phyloP scores from a whole-genome alignment of 30 jellyfish, hydroid and myxozoan species.

The Calvadosia cruxmelitensis region DNA sequence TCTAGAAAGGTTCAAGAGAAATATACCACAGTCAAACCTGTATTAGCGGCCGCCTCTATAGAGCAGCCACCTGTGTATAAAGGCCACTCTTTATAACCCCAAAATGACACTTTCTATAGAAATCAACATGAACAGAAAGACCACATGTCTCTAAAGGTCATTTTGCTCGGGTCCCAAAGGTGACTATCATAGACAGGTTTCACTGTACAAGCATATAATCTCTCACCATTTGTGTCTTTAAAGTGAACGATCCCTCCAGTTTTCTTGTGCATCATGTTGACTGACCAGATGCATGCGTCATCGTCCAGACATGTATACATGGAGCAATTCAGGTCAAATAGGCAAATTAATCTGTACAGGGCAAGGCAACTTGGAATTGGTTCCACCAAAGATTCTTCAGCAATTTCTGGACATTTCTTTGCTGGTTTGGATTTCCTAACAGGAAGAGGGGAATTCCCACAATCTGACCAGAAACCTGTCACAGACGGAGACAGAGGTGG shows the following conservation, averaged over 20 bases:
- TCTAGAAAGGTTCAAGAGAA: no score
- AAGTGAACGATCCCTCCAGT: constrained; percentile 78
- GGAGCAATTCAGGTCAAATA: constrained; percentile 84
- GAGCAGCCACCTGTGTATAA: no score
- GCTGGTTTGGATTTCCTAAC: not conserved
- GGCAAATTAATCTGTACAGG: constrained; percentile 71
- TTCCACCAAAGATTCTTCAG: constrained; percentile 12
- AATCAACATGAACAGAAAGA: no score
- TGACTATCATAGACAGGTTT: no score
- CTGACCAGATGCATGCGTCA: constrained; percentile 78
- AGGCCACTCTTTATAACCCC: no score
- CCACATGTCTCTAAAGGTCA: no score
- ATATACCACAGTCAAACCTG: no score
- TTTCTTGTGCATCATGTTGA: constrained; percentile 79
- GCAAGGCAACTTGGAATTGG: constrained; percentile 91
- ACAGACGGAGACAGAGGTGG: not conserved
- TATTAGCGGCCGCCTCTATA: no score
- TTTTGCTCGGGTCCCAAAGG: no score
- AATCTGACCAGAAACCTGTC: not conserved
- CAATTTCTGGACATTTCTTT: not conserved
- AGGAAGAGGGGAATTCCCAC: not conserved
- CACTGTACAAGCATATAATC: no score
- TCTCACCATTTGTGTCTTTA: constrained; percentile 77
- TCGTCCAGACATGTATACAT: constrained; percentile 55
- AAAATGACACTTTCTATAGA: no score